phyloP scores from a whole-genome alignment of 2,797 vertebrate species.

The Macropus fuliginosus region DNA sequence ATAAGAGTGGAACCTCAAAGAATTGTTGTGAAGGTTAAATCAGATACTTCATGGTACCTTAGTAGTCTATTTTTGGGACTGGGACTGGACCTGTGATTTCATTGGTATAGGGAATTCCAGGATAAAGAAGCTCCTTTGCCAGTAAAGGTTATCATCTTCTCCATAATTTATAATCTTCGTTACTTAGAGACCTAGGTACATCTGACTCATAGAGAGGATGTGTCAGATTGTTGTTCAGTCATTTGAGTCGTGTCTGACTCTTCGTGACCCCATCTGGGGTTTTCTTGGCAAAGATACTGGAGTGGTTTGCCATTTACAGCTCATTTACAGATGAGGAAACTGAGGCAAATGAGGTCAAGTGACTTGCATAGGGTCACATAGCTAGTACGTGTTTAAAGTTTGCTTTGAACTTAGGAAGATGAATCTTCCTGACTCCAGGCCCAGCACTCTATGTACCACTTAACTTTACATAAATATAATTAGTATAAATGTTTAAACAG shows the following conservation, averaged over 20 bases:
- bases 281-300: neutral
- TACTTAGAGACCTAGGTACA: neutral
- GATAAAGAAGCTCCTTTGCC: neutral
- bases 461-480: neutral
- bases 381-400: neutral
- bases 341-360: neutral
- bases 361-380: neutral
- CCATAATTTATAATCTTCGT: neutral
- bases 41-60: neutral
- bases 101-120: neutral
- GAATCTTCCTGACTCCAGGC: neutral
- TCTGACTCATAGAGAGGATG: neutral
- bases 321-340: neutral
- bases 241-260: neutral
- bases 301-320: neutral
- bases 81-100: neutral
- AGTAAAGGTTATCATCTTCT: neutral
- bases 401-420: neutral
- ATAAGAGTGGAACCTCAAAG: neutral
- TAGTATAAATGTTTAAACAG: constrained; percentile 10
- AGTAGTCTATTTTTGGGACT: neutral
- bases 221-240: neutral
- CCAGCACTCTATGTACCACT: neutral
- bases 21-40: neutral
- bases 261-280: neutral